Evolutionary conservation across 2,797 vertebrate genomes (phyloP), one percentile per base, ranked within the genome.

Genomic region (Taenioides sp.): DNA sequence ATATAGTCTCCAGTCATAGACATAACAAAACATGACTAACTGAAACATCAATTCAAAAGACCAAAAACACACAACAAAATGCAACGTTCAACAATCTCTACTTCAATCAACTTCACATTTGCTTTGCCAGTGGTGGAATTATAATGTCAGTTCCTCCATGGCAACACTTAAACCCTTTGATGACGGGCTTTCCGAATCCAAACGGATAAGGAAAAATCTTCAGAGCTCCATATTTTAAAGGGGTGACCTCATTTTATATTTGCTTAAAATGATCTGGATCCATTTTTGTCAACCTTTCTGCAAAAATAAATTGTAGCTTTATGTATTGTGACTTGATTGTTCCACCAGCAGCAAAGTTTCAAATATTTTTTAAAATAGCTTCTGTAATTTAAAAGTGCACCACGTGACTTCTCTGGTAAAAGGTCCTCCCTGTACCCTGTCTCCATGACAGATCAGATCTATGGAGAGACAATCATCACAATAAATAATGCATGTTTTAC

Each of bases 101-200:
- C 23, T 62, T 54, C 82, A 76, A 83, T 79, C 74, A 71, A 4
- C 12, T 61, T 72, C 43, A 79, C 84, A 76, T 83, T 86, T 84
- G 70, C 72, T 86, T 86, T 77, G 87, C 69, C 76, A 81, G 82
- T 69, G 64, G 82, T 68, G 66, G 67, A 80, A 84, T 85, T 84
- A 84, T 79, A 84, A 76, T 31, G 61, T 72, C 55, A 58, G 23
- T 58, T 58, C 27, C 25, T 70, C 67, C 71, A 40, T 67, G 63
- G 64, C 76, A 64, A 80, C 83, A 80, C 72, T 87, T 84, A 87
- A 79, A 81, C 23, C 14, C 83, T 90, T 88, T 80, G 82, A 58
- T 75, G 74, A 78, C 75, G 14, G 75, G 37, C 68, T 71, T 25
- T 75, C 71, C 70, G 74, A 77, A 67, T 78, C 67, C 47, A 65